Evolutionary conservation across 2,113 vertebrate species (phyloP).

Genomic region (Gavialis gangeticus): DNA sequence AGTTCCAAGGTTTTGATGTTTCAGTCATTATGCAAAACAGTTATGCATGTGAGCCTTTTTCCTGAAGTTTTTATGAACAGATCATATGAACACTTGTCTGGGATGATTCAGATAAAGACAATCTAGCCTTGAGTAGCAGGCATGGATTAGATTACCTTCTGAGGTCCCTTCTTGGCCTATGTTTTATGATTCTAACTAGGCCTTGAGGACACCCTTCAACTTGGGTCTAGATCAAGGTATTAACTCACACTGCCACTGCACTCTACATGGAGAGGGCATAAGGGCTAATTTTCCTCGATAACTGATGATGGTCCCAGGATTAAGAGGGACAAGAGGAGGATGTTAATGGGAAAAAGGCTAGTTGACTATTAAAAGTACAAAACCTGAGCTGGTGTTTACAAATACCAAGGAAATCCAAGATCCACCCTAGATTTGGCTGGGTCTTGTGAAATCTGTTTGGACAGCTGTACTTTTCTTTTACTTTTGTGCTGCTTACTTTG

Average conservation of each 20-base stretch:
- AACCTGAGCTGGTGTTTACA: not conserved
- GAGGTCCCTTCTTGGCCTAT: too few relatives aligned
- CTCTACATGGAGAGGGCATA: not conserved
- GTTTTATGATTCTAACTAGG: too few relatives aligned
- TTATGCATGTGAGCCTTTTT: too few relatives aligned
- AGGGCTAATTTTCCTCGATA: not conserved
- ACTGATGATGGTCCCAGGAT: rapidly evolving
- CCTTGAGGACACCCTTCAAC: too few relatives aligned
- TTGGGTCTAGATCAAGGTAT: not conserved
- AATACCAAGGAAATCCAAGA: not conserved
- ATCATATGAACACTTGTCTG: too few relatives aligned
- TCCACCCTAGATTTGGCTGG: not conserved
- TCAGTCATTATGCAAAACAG: too few relatives aligned
- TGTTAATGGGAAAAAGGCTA: rapidly evolving
- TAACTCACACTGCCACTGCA: not conserved
- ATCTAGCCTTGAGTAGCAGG: too few relatives aligned
- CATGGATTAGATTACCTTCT: too few relatives aligned
- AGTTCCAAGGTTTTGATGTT: too few relatives aligned
- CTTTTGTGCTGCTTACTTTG: not conserved
- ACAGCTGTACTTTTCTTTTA: not conserved
- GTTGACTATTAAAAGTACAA: not conserved
- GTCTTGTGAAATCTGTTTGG: not conserved
- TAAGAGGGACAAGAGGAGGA: not conserved
- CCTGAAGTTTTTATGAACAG: too few relatives aligned
- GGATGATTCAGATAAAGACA: too few relatives aligned